Evolutionary conservation across 2,113 vertebrate genomes (phyloP).

Genomic region (Herpetotheres cachinnans): DNA sequence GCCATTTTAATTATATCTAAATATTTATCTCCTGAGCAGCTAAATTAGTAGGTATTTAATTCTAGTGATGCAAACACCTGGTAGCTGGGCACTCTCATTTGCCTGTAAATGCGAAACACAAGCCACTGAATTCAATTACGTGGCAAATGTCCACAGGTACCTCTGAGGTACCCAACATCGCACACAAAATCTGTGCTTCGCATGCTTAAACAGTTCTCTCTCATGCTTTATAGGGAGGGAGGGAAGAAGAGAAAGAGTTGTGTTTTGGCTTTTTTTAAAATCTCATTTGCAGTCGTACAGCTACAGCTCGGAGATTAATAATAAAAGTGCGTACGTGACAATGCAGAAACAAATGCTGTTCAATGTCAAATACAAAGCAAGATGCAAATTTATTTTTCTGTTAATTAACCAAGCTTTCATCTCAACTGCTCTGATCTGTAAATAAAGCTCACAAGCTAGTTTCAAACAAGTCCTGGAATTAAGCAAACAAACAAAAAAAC

Average conservation of each 20-base stretch:
- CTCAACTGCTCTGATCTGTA: slow-evolving; percentile 48
- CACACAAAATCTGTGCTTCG: slow-evolving; percentile 18
- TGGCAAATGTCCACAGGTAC: background rate
- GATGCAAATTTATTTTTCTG: slow-evolving; percentile 37
- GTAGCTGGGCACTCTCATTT: background rate
- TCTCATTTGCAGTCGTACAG: background rate
- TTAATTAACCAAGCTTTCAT: slow-evolving; percentile 70
- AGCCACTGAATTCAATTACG: background rate
- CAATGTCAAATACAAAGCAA: slow-evolving; percentile 30
- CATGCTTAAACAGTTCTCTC: background rate
- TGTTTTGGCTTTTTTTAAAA: background rate
- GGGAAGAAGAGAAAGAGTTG: background rate
- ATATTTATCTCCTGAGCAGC: slow-evolving; percentile 22
- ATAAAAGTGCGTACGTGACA: background rate
- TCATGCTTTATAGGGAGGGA: background rate
- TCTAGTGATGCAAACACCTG: slow-evolving; percentile 3
- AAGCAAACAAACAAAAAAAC: background rate
- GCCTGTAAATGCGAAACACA: background rate
- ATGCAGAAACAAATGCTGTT: slow-evolving; percentile 29
- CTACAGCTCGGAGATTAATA: background rate
- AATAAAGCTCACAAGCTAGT: slow-evolving; percentile 51
- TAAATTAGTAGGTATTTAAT: slow-evolving; percentile 26
- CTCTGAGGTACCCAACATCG: background rate
- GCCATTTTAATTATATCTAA: slow-evolving; percentile 4
- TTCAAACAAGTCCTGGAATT: slow-evolving; percentile 34